Percentiles rank a stretch among this genome's conserved stretches.
Conservation (phyloP, 2,888 invertebrate species). For the Tenthredo scrophulariae region DNA sequence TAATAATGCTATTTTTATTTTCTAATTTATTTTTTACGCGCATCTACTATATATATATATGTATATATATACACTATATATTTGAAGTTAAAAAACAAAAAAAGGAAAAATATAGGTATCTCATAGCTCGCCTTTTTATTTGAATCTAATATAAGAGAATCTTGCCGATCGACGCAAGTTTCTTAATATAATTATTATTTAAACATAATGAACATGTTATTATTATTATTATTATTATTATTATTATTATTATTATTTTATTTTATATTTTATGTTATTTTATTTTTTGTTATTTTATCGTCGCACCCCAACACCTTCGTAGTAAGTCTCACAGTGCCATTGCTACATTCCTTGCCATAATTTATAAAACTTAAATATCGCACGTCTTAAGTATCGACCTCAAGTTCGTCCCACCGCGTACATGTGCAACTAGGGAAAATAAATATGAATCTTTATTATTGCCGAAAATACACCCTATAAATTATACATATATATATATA, state of each 20-base stretch:
- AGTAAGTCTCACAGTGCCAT: slow-evolving; percentile 38
- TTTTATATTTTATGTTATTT: not conserved
- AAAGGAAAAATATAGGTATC: no score
- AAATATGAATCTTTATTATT: no score
- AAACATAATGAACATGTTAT: not conserved
- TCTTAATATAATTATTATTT: not conserved
- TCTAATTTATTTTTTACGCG: not conserved
- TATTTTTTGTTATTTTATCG: not conserved
- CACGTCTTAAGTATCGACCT: not conserved
- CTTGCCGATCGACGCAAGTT: not conserved
- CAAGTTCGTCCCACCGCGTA: not conserved
- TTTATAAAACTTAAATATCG: slow-evolving; percentile 16
- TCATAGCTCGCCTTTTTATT: not conserved
- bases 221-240: not conserved
- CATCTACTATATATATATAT: not conserved
- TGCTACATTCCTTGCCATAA: slow-evolving; percentile 53
- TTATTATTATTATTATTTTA: not conserved
- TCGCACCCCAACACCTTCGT: not conserved
- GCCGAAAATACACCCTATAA: no score
- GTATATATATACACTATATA: no score
- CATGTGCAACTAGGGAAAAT: not conserved
- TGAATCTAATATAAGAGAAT: not conserved
- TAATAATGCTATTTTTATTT: not conserved
- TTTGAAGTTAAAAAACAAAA: no score
- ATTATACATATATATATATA: no score